Conservation (phyloP, 2,797 vertebrate species). For the Periparus ater region DNA sequence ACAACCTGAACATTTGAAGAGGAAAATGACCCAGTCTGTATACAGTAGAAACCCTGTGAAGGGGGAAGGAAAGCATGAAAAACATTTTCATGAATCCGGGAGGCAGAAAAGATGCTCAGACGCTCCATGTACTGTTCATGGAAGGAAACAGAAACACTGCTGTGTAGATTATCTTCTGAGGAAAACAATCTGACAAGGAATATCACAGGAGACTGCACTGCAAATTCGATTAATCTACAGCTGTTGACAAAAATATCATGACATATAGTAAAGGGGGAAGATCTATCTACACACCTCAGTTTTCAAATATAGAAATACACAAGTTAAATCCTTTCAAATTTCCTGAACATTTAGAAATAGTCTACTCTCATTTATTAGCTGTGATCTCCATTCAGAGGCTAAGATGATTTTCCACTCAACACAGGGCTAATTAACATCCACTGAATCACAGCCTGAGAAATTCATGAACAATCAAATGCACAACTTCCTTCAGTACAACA, state of each 20-base stretch:
- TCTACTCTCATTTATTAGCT: neutral
- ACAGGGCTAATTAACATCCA: neutral
- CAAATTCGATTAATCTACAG: neutral
- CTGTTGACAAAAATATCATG: neutral
- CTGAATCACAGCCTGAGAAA: neutral
- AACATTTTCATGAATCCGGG: neutral
- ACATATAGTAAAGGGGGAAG: neutral
- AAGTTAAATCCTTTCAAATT: neutral
- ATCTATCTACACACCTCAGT: neutral
- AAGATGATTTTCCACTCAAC: neutral
- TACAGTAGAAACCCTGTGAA: neutral
- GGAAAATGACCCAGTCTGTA: neutral
- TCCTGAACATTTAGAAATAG: neutral
- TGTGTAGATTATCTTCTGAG: neutral
- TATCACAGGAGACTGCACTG: neutral
- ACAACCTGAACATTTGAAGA: neutral
- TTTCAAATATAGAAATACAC: neutral
- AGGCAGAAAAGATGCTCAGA: neutral
- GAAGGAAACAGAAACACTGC: neutral
- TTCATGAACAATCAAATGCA: neutral
- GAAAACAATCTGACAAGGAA: neutral
- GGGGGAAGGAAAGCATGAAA: neutral
- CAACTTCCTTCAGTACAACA: neutral
- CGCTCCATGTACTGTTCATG: neutral
- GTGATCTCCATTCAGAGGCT: neutral